These are phyloP conservation scores for Tetrax tetrax DNA, from an alignment of 2,113 vertebrate genomes.

Conservation along the genomic window DNA sequence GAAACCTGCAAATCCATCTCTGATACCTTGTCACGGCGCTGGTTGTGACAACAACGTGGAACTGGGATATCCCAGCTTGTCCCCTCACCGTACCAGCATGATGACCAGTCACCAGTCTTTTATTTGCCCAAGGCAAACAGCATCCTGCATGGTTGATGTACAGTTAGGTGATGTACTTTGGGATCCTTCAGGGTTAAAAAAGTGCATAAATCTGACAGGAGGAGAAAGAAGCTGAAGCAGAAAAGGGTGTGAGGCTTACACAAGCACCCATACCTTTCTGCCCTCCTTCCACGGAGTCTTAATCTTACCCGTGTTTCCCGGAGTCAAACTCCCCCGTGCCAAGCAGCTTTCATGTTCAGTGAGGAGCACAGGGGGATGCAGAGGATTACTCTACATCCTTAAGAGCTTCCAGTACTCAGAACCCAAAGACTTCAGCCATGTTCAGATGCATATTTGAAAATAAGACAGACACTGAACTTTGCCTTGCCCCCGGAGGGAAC, in stretches of 20 bases:
- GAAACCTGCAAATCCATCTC: background rate
- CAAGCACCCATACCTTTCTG: background rate
- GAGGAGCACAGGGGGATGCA: background rate
- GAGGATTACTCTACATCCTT: background rate
- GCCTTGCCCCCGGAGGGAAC: conserved; percentile 29
- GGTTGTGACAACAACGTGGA: background rate
- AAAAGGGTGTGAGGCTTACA: conserved; percentile 2
- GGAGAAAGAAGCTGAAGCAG: background rate
- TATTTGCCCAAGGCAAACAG: background rate
- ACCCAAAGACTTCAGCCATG: background rate
- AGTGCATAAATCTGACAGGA: background rate
- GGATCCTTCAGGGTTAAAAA: background rate
- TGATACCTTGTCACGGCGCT: background rate
- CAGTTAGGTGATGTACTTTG: background rate
- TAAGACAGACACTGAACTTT: conserved; percentile 46
- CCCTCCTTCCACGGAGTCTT: background rate
- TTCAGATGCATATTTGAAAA: conserved; percentile 51
- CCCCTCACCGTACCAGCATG: background rate
- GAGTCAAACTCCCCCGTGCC: background rate
- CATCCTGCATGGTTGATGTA: background rate
- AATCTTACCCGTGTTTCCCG: background rate
- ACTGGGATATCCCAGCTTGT: background rate
- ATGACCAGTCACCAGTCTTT: background rate
- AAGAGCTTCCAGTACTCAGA: background rate
- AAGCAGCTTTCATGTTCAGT: background rate